Conservation (phyloP, 2,113 vertebrate species). For the Lycocorax pyrrhopterus region DNA sequence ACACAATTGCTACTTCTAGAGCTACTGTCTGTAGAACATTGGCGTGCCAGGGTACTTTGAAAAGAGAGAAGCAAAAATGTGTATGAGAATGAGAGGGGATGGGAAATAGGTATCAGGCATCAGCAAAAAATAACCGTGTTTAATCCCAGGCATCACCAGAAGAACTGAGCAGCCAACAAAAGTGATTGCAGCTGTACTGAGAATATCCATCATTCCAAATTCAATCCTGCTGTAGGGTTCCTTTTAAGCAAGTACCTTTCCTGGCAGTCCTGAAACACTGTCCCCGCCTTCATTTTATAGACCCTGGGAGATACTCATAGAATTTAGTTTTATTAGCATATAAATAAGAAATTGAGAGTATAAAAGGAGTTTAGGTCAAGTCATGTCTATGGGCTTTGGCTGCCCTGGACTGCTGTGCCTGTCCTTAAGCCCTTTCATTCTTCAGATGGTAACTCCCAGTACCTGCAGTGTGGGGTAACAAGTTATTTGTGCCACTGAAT, state of each 20-base stretch:
- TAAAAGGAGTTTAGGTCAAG: neutral
- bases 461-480: neutral
- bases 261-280: neutral
- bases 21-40: neutral
- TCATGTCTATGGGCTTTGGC: neutral
- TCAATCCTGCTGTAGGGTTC: neutral
- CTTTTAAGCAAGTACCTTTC: neutral
- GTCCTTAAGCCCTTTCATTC: neutral
- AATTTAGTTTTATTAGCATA: constrained; percentile 12
- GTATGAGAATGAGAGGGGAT: neutral
- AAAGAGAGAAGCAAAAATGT: neutral
- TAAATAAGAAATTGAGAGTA: constrained; percentile 11
- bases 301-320: neutral
- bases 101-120: neutral
- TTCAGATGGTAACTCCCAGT: neutral
- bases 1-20: neutral
- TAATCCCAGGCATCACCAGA: neutral
- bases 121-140: neutral
- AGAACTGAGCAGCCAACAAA: neutral
- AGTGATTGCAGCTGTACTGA: neutral
- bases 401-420: neutral
- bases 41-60: neutral
- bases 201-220: neutral
- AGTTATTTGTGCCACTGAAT: neutral
- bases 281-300: neutral